Evolutionary conservation across 2,113 vertebrate genomes (phyloP), one percentile per base, ranked within the genome.

Genomic region (Alouatta palliata): DNA sequence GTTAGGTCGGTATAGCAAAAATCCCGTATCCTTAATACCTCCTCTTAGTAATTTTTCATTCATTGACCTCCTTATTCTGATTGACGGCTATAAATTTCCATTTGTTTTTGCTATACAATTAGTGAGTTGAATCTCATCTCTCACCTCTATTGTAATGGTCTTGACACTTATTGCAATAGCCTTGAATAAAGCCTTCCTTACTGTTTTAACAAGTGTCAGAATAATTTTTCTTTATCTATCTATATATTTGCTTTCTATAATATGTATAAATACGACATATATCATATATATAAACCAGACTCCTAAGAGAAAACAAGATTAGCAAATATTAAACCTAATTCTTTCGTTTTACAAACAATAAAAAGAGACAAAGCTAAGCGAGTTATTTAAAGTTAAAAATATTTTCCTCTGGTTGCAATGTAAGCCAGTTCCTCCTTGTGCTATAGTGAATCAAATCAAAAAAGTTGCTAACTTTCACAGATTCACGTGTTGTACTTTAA

Each of bases 391-490:
- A 85, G 71, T 90, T 89, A 49, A 97, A 85, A 73, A 37, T 52
- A 73, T 86, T 89, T 93, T 73, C 56, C 47, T 85, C 82, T 82
- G 87, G 66, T 91, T 85, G 49, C 76, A 14, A 8, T 43, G 52
- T n/a, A 92, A 96, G 81, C 45, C 93, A 88, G 70, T 81, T 83
- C 52, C 10, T 90, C 85, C 87, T 94, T 68, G 37, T 95, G 47
- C 25, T 49, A 40, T 61, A 70, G 58, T 84, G 90, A 87, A 58
- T 97, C 71, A 94, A 88, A 94, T 73, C 87, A 84, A 94, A 76
- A 94, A 89, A 95, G 45, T 45, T 64, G 79, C 83, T 91, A 86
- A 71, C 77, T 97, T 94, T 92, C 92, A 80, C 45, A 94, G 93
- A 79, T 91, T 70, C 91, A 77, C 10, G 1, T 54, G 25, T 45